These are phyloP conservation scores for Platycnemis pennipes DNA, from an alignment of 2,888 invertebrate genomes.

Conservation along the genomic window DNA sequence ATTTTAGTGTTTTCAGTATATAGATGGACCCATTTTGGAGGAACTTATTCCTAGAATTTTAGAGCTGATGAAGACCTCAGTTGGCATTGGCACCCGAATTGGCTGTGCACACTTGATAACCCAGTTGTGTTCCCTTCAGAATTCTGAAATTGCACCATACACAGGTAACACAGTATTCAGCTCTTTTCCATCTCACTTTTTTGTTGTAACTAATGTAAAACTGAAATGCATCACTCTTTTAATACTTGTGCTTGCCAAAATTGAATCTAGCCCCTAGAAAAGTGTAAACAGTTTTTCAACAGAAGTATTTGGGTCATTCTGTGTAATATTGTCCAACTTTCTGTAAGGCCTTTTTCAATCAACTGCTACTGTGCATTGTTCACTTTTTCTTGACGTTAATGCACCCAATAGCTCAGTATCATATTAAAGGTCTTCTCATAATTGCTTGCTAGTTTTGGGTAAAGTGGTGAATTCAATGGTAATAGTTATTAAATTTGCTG, in stretches of 20 bases:
- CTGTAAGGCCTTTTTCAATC: no score
- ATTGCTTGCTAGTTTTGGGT: no score
- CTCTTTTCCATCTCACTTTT: neutral
- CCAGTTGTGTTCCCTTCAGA: constrained; percentile 80
- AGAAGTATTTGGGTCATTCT: no score
- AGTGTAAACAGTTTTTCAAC: no score
- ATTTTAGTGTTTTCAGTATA: constrained; percentile 84
- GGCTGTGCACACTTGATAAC: constrained; percentile 90
- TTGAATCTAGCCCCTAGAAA: constrained; percentile 75
- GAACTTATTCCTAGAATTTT: constrained; percentile 89
- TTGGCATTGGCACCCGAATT: constrained; percentile 92
- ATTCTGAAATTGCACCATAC: constrained; percentile 81
- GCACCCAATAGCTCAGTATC: no score
- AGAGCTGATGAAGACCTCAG: constrained; percentile 90
- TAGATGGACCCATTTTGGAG: constrained; percentile 88
- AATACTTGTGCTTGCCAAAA: neutral
- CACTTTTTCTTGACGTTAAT: no score
- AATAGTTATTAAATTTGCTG: no score
- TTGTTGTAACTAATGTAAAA: neutral
- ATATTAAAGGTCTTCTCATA: no score
- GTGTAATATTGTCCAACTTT: no score
- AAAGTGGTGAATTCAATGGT: no score
- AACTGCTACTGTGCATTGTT: no score
- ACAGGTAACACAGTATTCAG: constrained; percentile 73
- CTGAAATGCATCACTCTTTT: neutral